Evolutionary conservation across 2,113 vertebrate genomes (phyloP).

Genomic region (Oplegnathus fasciatus): DNA sequence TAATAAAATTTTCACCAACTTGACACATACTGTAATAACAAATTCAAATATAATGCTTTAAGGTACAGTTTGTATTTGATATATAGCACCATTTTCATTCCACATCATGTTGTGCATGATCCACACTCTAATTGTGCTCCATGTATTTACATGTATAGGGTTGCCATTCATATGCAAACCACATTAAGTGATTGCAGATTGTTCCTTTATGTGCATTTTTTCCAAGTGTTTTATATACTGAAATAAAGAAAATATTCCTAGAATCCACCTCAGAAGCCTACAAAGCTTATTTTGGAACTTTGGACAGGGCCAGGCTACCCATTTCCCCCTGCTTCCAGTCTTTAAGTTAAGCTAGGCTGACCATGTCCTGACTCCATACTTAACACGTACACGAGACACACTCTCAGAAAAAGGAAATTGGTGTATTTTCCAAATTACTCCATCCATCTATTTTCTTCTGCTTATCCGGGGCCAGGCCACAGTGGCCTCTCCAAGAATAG

Average conservation of each 20-base stretch:
- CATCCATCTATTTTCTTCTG: too few relatives aligned
- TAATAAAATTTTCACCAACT: too few relatives aligned
- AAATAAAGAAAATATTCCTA: not conserved
- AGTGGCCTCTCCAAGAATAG: too few relatives aligned
- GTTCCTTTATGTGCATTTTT: not conserved
- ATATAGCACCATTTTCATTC: not conserved
- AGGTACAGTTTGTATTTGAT: not conserved
- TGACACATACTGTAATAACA: too few relatives aligned
- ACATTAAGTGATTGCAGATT: not conserved
- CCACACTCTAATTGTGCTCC: not conserved
- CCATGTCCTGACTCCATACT: too few relatives aligned
- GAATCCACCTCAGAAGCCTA: not conserved
- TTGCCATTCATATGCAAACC: not conserved
- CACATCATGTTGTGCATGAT: not conserved
- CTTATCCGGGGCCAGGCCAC: too few relatives aligned
- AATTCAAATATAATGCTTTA: not conserved
- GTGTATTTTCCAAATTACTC: too few relatives aligned
- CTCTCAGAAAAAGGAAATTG: too few relatives aligned
- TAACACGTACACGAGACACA: too few relatives aligned
- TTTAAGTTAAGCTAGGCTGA: too few relatives aligned
- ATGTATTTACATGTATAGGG: not conserved
- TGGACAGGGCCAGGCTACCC: not conserved
- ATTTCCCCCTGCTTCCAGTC: too few relatives aligned
- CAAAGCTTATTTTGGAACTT: not conserved
- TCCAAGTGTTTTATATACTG: not conserved